Percentiles rank a stretch among this genome's conserved stretches.
phyloP scores from a whole-genome alignment of 2,888 invertebrate genomes.

The Tetragonula carbonaria region DNA sequence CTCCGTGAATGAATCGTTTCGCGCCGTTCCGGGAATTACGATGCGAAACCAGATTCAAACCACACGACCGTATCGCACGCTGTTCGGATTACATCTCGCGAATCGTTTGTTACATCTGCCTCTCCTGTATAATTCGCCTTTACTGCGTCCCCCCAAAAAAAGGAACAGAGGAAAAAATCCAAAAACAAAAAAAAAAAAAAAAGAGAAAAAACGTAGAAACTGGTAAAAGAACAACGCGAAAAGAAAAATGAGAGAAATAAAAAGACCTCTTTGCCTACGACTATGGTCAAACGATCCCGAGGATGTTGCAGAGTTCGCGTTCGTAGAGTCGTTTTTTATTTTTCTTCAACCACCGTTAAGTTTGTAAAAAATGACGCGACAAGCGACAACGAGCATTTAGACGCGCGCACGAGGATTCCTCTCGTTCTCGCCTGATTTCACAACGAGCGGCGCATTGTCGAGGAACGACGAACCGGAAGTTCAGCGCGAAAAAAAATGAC shows the following conservation, averaged over 20 bases:
- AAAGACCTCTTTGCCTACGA: not conserved
- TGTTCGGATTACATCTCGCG: constrained; percentile 66
- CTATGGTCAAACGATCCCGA: not conserved
- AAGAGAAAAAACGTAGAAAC: not conserved
- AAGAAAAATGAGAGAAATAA: too few species aligned
- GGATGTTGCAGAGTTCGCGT: too few species aligned
- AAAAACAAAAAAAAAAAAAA: not conserved
- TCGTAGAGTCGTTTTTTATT: too few species aligned
- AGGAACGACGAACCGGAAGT: too few species aligned
- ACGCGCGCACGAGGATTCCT: too few species aligned
- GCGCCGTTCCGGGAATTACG: constrained; percentile 61
- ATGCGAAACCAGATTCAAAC: constrained; percentile 55
- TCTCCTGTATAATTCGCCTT: constrained; percentile 56
- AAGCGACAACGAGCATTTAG: too few species aligned
- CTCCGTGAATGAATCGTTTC: constrained; percentile 44
- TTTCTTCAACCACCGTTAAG: too few species aligned
- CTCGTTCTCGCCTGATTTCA: too few species aligned
- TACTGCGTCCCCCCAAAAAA: not conserved
- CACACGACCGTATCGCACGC: constrained; percentile 52
- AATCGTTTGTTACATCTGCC: constrained; percentile 65
- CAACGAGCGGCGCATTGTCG: too few species aligned
- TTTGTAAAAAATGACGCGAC: too few species aligned
- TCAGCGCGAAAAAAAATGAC: too few species aligned
- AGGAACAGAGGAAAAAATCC: not conserved
- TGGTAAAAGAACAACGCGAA: too few species aligned